Conservation (phyloP, 1,140 invertebrate genomes). For the Cardiocondyla obscurior region DNA sequence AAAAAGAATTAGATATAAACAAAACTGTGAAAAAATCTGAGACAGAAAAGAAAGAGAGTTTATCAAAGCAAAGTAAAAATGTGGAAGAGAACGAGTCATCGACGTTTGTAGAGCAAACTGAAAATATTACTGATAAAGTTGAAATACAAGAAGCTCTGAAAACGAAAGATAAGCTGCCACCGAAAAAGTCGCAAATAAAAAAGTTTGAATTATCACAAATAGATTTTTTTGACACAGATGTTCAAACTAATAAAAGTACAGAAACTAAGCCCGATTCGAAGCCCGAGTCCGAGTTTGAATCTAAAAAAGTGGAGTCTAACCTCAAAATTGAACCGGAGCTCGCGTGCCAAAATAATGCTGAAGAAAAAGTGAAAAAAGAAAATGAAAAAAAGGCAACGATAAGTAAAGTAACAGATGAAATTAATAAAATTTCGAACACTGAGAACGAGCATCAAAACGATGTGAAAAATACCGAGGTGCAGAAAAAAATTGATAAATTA, state of each 20-base stretch:
- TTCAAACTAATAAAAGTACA: slow-evolving; percentile 11
- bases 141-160: slow-evolving; percentile 34
- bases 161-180: slow-evolving; percentile 74
- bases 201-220: slow-evolving; percentile 81
- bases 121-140: slow-evolving; percentile 30
- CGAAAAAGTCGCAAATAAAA: slow-evolving; percentile 82
- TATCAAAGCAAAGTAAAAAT: not conserved
- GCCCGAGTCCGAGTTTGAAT: not conserved
- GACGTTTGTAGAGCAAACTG: not conserved
- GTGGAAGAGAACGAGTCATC: not conserved
- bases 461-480: not conserved
- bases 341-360: not conserved
- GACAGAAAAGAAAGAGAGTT: slow-evolving; percentile 13
- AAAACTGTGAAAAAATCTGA: slow-evolving; percentile 8
- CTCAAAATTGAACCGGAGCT: not conserved
- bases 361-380: slow-evolving; percentile 16
- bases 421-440: not conserved
- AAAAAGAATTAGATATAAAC: not conserved
- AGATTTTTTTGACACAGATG: slow-evolving; percentile 71
- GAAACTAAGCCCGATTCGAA: not conserved
- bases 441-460: slow-evolving; percentile 4
- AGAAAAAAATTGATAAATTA: slow-evolving; percentile 31
- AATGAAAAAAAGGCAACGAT: slow-evolving; percentile 22
- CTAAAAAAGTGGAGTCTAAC: not conserved
- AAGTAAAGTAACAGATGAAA: not conserved